Conservation (phyloP, 2,113 vertebrate genomes). For the Excalfactoria chinensis region DNA sequence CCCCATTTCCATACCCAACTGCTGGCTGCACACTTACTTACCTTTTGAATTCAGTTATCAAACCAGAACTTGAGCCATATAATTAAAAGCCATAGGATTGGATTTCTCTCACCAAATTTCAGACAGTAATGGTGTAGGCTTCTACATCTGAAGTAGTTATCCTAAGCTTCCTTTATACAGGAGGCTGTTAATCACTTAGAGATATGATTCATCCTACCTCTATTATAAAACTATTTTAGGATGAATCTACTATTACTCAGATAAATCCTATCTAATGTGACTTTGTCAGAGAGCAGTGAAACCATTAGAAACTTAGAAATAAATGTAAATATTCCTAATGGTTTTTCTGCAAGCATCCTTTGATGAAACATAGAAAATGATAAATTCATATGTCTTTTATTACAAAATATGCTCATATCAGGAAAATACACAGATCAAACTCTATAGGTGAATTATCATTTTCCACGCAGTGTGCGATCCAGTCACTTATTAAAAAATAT, state of each 20-base stretch:
- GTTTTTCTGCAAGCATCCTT: not conserved
- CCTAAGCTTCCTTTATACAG: conserved; percentile 29
- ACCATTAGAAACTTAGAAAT: conserved; percentile 38
- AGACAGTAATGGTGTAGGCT: not conserved
- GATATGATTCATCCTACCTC: conserved; percentile 41
- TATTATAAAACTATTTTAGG: conserved; percentile 34
- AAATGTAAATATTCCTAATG: conserved; percentile 36
- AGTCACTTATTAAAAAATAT: conserved; percentile 3
- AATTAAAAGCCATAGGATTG: not conserved
- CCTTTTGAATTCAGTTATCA: not conserved
- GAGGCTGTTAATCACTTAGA: not conserved
- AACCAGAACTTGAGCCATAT: not conserved
- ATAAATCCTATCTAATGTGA: conserved; percentile 45
- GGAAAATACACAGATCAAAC: not conserved
- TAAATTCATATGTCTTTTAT: conserved; percentile 38
- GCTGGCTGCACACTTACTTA: not conserved
- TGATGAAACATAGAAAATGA: conserved; percentile 38
- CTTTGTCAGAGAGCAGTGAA: conserved; percentile 15
- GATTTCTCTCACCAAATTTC: conserved; percentile 11
- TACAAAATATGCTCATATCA: conserved; percentile 10
- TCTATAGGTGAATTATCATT: conserved; percentile 10
- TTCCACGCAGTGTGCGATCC: not conserved
- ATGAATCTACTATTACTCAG: not conserved
- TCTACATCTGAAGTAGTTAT: not conserved
- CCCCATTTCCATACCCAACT: rapidly evolving